Evolutionary conservation across 2,888 invertebrate genomes (phyloP), one percentile per base, ranked within the genome.

Genomic region (Epistrophe eligans): DNA sequence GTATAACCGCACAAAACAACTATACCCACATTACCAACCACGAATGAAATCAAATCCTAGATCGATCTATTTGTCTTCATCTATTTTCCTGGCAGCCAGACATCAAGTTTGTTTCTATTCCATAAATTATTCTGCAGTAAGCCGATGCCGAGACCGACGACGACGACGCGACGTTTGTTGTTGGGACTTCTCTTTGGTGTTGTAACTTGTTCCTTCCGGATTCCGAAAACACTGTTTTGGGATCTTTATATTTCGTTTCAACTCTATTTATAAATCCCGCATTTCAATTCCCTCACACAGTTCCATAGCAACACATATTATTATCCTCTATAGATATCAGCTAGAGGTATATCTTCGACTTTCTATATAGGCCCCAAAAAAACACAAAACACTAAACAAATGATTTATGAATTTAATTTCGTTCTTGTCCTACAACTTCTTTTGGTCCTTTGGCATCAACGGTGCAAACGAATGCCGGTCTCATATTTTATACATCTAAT

Each of bases 371-470:
- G 85, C 82, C 82, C 24, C 24, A 85, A 81, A 85, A 81, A 73
- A 85, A 38, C 28, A 77, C 77, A 82, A 77, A 85, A 24, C 13
- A 77, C 82, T 82, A 81, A 77, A 74, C 85, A 85, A 85, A 85
- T 82, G 85, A 85, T 85, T 81, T 85, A 85, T 85, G 85, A 82
- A 71, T 85, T 85, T 85, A 85, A 85, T 85, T 85, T 85, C 38
- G 71, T 73, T 77, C 45, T 74, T 77, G 81, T 81, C 60, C 77
- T 64, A 40, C 48, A 48, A 50, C n/a, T n/a, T 32, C 7, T 45
- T 24, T 19, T 58, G 35, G 48, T 43, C 15, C 35, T 19, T 60
- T 8, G 15, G 28, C 35, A 35, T 35, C 35, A 35, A 38, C 38
- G 48, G 35, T 52, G 43, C 60, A 43, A 60, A 58, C 38, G 74